Evolutionary conservation across 35 echinoderm and acorn worm genomes (phyloP).

Genomic region (Ptychodera flava): DNA sequence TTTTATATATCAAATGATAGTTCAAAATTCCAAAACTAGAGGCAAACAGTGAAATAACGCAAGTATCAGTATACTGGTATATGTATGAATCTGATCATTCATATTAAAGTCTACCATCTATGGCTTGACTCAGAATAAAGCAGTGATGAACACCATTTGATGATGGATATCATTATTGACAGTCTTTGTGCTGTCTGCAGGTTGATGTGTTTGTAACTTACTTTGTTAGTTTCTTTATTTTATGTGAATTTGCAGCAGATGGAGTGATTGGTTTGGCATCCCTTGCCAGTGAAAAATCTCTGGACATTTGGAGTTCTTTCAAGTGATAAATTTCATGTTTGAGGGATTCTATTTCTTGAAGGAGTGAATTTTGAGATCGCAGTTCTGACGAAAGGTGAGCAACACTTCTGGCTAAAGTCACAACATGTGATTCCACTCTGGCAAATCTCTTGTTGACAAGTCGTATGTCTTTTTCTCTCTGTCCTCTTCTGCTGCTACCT

Average conservation of each 20-base stretch:
- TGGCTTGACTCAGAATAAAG: too few relatives aligned
- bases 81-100: too few relatives aligned
- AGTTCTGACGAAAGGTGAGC: slow-evolving; percentile 91
- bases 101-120: too few relatives aligned
- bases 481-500: slow-evolving; percentile 46
- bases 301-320: slow-evolving; percentile 39
- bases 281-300: neutral
- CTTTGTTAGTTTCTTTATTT: slow-evolving; percentile 93
- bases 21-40: too few relatives aligned
- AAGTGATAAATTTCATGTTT: slow-evolving; percentile 59
- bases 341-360: slow-evolving; percentile 58
- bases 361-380: slow-evolving; percentile 62
- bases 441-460: slow-evolving; percentile 75
- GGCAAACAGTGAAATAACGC: too few relatives aligned
- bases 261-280: slow-evolving; percentile 38
- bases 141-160: too few relatives aligned
- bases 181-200: too few relatives aligned
- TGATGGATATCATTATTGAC: too few relatives aligned
- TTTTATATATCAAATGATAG: too few relatives aligned
- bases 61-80: too few relatives aligned
- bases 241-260: slow-evolving; percentile 64
- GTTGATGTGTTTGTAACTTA: slow-evolving; percentile 53
- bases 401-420: slow-evolving; percentile 94
- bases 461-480: slow-evolving; percentile 75
- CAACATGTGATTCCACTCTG: slow-evolving; percentile 87